A percentile compares a stretch with the other conserved stretches of the same genome.
phyloP scores from a whole-genome alignment of 1,140 invertebrate species.

The Trichoplusia ni region DNA sequence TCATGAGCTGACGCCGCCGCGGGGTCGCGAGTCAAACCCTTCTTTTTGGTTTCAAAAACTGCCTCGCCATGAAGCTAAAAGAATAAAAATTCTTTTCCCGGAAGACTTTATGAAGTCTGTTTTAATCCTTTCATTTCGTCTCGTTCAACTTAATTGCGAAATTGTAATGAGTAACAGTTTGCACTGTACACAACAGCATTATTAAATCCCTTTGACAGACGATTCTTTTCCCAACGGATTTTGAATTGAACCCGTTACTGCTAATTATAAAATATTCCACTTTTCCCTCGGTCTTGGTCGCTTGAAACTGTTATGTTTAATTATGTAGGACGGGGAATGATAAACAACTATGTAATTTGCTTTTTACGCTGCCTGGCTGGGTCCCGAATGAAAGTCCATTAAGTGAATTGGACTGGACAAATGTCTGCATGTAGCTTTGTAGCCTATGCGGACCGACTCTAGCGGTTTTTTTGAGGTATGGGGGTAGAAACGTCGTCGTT shows the following conservation, averaged over 20 bases:
- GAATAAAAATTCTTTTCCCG: too few species aligned
- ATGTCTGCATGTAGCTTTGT: conserved; percentile 14
- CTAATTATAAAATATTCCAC: conserved; percentile 14
- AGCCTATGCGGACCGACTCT: not conserved
- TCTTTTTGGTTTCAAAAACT: too few species aligned
- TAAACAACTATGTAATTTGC: conserved; percentile 31
- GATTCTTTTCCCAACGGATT: conserved; percentile 9
- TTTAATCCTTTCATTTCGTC: conserved; percentile 12
- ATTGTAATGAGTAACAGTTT: conserved; percentile 21
- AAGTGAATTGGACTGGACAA: conserved; percentile 31
- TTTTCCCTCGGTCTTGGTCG: not conserved
- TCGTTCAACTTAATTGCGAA: conserved; percentile 24
- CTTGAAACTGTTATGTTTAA: conserved; percentile 22
- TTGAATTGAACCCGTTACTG: conserved; percentile 22
- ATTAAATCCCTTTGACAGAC: conserved; percentile 23
- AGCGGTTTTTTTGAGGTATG: not conserved
- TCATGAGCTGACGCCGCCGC: too few species aligned
- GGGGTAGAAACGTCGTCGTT: not conserved
- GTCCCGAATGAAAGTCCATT: conserved; percentile 24
- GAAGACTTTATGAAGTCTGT: conserved; percentile 1
- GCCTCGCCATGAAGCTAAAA: too few species aligned
- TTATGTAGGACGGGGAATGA: conserved; percentile 24
- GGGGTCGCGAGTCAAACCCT: too few species aligned
- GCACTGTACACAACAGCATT: conserved; percentile 15
- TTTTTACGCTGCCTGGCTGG: conserved; percentile 22